Evolutionary conservation across 2,113 vertebrate species (phyloP).

Genomic region (Sus scrofa): DNA sequence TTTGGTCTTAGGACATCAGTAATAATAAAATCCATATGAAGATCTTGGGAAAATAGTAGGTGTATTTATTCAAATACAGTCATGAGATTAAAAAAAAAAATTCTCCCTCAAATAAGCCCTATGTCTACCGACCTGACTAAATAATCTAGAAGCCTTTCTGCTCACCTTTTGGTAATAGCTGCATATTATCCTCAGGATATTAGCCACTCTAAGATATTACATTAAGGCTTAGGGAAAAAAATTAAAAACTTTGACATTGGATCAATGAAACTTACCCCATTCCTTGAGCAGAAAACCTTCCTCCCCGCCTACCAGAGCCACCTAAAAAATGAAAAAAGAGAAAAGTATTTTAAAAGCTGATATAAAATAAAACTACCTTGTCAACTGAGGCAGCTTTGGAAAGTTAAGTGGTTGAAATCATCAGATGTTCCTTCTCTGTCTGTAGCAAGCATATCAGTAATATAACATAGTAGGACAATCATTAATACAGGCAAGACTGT

Average conservation of each 20-base stretch:
- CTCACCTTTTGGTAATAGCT: neutral
- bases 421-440: slow-evolving; percentile 7
- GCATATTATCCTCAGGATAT: neutral
- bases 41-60: neutral
- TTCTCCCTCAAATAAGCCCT: neutral
- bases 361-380: neutral
- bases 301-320: slow-evolving; percentile 93
- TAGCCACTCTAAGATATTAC: neutral
- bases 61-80: neutral
- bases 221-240: neutral
- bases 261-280: slow-evolving; percentile 94
- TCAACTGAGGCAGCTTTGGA: neutral
- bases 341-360: slow-evolving; percentile 44
- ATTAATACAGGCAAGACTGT: neutral
- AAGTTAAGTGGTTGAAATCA: neutral
- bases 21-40: slow-evolving; percentile 1
- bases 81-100: slow-evolving; percentile 1
- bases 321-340: slow-evolving; percentile 79
- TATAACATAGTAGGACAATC: neutral
- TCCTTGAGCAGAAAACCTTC: slow-evolving; percentile 98
- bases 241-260: neutral
- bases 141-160: slow-evolving; percentile 49
- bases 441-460: neutral
- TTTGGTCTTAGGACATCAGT: neutral
- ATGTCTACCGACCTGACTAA: neutral